Evolutionary conservation across 2,888 invertebrate species (phyloP), one percentile per base, ranked within the genome.

Genomic region (Caenorhabditis auriculariae): DNA sequence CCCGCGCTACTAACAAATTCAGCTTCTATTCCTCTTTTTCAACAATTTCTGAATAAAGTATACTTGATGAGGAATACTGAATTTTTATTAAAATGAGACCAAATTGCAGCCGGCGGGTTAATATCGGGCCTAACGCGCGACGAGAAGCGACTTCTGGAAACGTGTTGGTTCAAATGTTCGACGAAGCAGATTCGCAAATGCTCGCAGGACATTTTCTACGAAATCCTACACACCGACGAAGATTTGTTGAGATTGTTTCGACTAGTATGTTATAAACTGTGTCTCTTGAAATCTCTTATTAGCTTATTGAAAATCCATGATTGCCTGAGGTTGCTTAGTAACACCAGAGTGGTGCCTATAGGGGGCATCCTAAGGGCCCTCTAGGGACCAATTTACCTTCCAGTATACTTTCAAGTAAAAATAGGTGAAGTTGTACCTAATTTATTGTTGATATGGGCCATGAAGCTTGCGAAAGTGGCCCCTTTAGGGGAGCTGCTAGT

Each of bases 151-250:
- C 56, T 66, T 39, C 61, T 69, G 39, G 66, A 69, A 49, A 57
- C 66, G 32, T 69, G 69, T 42, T 69, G 69, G 69, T 66, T 69
- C 39, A 72, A 72, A 50, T 69, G 69, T 38, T 56, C 67, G 2
- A 58, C 65, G 45, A 69, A 69, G 37, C 72, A 72, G 51, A 38
- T 72, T 4, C 35, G 54, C n/a, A 61, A 66, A 35, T 61, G 66
- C 42, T 61, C 68, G 7, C 59, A 62, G 37, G 70, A 72, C 39
- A 70, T 72, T 29, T 72, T 72, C 42, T 60, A 51, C 50, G 60
- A 63, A 21, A 65, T 70, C 55, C 48, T 72, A 27, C 58, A 62
- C 41, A 66, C 56, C 4, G 72, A 72, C 46, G 58, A 67, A 26
- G 60, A 64, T 1, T 56, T 69, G 21, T 47, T 67, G 1, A 45